A percentile compares a stretch with the other conserved stretches of the same genome.
phyloP scores from a whole-genome alignment of 2,888 invertebrate species.

The Phengaris arion region DNA sequence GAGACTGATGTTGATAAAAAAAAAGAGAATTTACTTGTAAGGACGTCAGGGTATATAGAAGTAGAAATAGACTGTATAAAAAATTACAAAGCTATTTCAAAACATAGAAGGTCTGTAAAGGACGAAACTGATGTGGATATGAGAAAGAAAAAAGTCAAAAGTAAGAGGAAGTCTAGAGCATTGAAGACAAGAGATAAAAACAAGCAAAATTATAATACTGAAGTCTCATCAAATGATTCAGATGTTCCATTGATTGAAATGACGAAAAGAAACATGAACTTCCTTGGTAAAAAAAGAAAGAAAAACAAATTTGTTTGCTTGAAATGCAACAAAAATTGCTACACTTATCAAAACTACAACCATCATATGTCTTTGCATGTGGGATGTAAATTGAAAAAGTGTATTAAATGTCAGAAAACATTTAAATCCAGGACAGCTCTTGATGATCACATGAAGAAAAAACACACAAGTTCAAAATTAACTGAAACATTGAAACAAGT shows the following conservation, averaged over 20 bases:
- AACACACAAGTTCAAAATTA: constrained; percentile 57
- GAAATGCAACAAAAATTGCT: constrained; percentile 62
- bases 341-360: constrained; percentile 65
- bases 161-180: neutral
- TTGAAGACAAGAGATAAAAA: constrained; percentile 31
- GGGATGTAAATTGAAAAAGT: constrained; percentile 50
- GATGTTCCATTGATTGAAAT: constrained; percentile 51
- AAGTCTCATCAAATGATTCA: constrained; percentile 45
- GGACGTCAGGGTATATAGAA: neutral
- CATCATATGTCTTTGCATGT: constrained; percentile 60
- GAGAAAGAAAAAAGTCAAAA: neutral
- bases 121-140: constrained; percentile 11
- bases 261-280: constrained; percentile 37
- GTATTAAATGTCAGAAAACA: constrained; percentile 56
- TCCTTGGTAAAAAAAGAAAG: constrained; percentile 27
- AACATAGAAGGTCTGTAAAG: neutral
- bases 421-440: constrained; percentile 53
- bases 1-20: constrained; percentile 34
- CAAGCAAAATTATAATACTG: constrained; percentile 22
- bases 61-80: neutral
- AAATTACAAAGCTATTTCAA: neutral
- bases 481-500: constrained; percentile 63
- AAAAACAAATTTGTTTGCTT: constrained; percentile 53
- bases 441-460: constrained; percentile 48
- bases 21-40: neutral